Conservation (phyloP, 2,888 invertebrate species). For the Lamproptera curius region DNA sequence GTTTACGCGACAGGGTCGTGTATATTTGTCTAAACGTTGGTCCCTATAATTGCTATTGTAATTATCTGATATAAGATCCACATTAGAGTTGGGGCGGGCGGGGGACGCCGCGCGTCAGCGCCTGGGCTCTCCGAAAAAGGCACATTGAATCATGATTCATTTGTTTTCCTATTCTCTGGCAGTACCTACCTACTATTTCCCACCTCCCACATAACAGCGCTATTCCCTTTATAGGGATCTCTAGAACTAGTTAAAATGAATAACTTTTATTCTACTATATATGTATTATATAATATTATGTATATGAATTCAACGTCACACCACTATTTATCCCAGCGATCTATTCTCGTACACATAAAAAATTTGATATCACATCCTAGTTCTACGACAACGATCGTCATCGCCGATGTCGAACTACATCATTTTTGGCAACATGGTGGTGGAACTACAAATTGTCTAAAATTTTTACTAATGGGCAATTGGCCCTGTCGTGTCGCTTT, state of each 20-base stretch:
- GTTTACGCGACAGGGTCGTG: slow-evolving; percentile 55
- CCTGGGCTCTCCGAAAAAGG: slow-evolving; percentile 72
- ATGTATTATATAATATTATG: slow-evolving; percentile 43
- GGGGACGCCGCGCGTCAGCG: slow-evolving; percentile 60
- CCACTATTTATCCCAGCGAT: slow-evolving; percentile 61
- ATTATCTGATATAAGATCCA: slow-evolving; percentile 48
- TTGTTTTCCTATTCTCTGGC: slow-evolving; percentile 58
- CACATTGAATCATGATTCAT: slow-evolving; percentile 73
- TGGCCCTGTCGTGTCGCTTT: slow-evolving; percentile 58
- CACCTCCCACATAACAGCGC: slow-evolving; percentile 46
- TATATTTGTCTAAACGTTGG: slow-evolving; percentile 77
- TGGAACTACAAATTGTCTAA: slow-evolving; percentile 71
- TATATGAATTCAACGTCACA: slow-evolving; percentile 67
- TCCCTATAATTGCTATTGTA: slow-evolving; percentile 77
- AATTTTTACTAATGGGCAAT: slow-evolving; percentile 61
- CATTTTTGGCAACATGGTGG: slow-evolving; percentile 75
- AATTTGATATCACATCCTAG: slow-evolving; percentile 69
- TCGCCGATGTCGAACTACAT: slow-evolving; percentile 49
- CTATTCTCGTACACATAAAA: slow-evolving; percentile 58
- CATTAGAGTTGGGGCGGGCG: slow-evolving; percentile 38
- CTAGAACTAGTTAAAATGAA: slow-evolving; percentile 64
- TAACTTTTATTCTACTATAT: slow-evolving; percentile 34
- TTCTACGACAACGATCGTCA: slow-evolving; percentile 60
- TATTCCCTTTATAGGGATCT: slow-evolving; percentile 46
- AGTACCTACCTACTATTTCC: slow-evolving; percentile 55